A percentile compares a stretch with the other conserved stretches of the same genome.
Evolutionary conservation across 2,113 vertebrate genomes (phyloP).

Genomic region (Notothenia rossii): DNA sequence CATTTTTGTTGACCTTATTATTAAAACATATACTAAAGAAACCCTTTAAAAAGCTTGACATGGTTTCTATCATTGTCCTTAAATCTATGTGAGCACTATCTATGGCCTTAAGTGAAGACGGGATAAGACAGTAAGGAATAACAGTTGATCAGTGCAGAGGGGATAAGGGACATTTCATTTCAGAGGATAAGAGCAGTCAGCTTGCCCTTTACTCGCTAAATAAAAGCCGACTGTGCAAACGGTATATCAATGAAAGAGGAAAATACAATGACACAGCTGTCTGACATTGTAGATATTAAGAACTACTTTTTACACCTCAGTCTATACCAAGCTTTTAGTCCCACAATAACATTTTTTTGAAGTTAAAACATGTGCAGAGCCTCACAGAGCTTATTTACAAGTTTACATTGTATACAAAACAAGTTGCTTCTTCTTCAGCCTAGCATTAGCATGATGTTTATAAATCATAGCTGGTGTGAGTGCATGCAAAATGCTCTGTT

Average conservation of each 20-base stretch:
- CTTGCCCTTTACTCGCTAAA: slow-evolving; percentile 5
- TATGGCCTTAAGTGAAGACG: slow-evolving; percentile 23
- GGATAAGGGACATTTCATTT: slow-evolving; percentile 69
- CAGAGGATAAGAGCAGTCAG: background rate
- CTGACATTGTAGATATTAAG: background rate
- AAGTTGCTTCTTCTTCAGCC: too few relatives aligned
- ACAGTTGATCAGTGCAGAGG: slow-evolving; percentile 40
- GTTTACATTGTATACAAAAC: too few relatives aligned
- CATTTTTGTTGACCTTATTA: background rate
- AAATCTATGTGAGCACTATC: background rate
- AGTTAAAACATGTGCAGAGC: background rate
- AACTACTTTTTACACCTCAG: slow-evolving; percentile 9
- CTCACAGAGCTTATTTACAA: slow-evolving; percentile 7
- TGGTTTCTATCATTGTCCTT: background rate
- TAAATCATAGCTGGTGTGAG: background rate
- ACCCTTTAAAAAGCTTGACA: background rate
- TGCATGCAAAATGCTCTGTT: background rate
- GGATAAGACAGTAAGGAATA: slow-evolving; percentile 19
- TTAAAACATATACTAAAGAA: background rate
- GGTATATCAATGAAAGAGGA: background rate
- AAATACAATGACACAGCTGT: background rate
- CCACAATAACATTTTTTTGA: background rate
- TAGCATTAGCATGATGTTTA: too few relatives aligned
- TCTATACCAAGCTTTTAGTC: slow-evolving; percentile 17
- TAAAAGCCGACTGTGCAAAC: slow-evolving; percentile 1